Conservation (phyloP, 2,113 vertebrate genomes). For the Calidris pugnax region DNA sequence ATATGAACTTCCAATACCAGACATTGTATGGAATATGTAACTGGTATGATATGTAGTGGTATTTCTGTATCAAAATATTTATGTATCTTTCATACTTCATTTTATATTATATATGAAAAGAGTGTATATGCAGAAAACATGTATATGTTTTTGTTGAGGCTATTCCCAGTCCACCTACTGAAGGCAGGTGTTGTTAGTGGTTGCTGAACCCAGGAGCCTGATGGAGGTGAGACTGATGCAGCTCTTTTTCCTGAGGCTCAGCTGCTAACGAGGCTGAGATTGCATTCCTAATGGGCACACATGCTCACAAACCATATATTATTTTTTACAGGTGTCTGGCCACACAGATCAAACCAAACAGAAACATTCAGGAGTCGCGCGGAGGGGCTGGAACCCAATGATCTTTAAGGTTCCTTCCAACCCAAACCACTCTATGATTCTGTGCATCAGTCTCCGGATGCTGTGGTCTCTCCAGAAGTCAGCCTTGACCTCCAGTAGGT, state of each 20-base stretch:
- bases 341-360: neutral
- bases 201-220: neutral
- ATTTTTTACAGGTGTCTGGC: neutral
- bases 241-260: neutral
- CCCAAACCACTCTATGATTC: too few species aligned
- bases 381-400: too few species aligned
- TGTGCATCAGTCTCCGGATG: rapidly evolving
- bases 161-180: neutral
- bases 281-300: neutral
- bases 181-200: neutral
- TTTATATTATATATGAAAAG: neutral
- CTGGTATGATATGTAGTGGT: neutral
- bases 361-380: neutral
- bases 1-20: neutral
- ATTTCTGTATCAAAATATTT: neutral
- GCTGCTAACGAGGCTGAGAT: rapidly evolving
- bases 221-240: neutral
- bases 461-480: rapidly evolving
- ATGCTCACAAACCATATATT: neutral
- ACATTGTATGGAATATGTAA: neutral
- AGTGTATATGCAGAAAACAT: neutral
- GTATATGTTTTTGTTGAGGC: neutral
- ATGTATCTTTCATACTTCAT: neutral
- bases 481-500: neutral
- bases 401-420: too few species aligned